A percentile compares a stretch with the other conserved stretches of the same genome.
Evolutionary conservation across 1,140 invertebrate genomes (phyloP).

Genomic region (Drosophila tristis): DNA sequence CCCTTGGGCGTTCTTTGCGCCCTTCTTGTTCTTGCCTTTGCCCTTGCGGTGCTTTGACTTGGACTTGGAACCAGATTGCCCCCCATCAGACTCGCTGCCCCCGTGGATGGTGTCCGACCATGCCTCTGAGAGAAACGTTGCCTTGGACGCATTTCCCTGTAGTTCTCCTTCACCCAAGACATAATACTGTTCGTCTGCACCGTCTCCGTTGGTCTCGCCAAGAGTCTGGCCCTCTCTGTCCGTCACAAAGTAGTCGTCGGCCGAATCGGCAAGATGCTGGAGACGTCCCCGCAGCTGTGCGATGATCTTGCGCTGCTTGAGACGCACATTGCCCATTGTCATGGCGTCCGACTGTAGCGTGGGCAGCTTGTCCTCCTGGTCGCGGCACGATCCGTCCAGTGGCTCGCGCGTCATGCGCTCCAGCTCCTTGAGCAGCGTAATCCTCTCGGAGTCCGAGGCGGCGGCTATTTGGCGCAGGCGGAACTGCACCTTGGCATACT

Average conservation of each 20-base stretch:
- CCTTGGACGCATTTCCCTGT: not conserved
- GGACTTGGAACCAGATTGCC: not conserved
- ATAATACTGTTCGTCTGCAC: not conserved
- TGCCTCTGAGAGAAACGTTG: slow-evolving; percentile 5
- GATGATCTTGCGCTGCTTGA: slow-evolving; percentile 50
- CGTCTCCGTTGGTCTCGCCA: not conserved
- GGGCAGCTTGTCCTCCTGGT: slow-evolving; percentile 18
- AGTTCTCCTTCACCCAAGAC: not conserved
- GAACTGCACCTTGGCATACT: slow-evolving; percentile 69
- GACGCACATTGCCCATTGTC: slow-evolving; percentile 35
- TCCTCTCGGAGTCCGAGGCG: slow-evolving; percentile 31
- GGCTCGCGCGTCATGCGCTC: slow-evolving; percentile 35
- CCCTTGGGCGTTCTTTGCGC: not conserved
- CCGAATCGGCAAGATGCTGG: slow-evolving; percentile 1
- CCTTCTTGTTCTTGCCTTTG: slow-evolving; percentile 2
- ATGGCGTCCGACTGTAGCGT: slow-evolving; percentile 34
- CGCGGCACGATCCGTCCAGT: slow-evolving; percentile 17
- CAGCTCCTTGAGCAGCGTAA: slow-evolving; percentile 50
- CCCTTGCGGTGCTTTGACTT: not conserved
- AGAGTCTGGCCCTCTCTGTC: slow-evolving; percentile 4
- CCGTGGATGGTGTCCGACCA: slow-evolving; percentile 5
- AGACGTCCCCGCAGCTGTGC: slow-evolving; percentile 34
- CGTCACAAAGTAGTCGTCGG: slow-evolving; percentile 9
- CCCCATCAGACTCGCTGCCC: too few relatives aligned
- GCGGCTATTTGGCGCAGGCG: slow-evolving; percentile 61